phyloP scores from a whole-genome alignment of 2,888 invertebrate species.

The Drosophila stalkeri region DNA sequence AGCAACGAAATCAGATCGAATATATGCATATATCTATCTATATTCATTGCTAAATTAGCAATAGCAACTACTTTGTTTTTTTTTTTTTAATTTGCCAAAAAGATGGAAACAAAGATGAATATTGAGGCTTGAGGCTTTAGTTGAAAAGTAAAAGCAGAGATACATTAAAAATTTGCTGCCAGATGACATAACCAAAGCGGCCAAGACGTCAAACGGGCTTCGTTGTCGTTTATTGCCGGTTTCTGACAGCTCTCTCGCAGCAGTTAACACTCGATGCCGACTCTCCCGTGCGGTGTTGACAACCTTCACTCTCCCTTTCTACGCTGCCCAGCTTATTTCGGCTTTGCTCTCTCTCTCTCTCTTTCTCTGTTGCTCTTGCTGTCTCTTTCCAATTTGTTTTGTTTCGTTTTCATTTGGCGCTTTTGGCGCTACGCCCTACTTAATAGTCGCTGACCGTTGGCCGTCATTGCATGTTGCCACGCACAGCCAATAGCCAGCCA shows the following conservation, averaged over 20 bases:
- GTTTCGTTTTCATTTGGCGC: conserved; percentile 38
- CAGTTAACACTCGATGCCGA: conserved; percentile 24
- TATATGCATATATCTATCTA: background rate
- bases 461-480: conserved; percentile 52
- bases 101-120: background rate
- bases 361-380: conserved; percentile 1
- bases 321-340: conserved; percentile 11
- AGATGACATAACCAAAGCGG: conserved; percentile 45
- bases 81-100: background rate
- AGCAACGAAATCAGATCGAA: background rate
- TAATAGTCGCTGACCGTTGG: conserved; percentile 47
- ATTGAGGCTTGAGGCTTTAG: background rate
- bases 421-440: conserved; percentile 65
- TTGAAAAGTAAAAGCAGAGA: conserved; percentile 42
- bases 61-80: background rate
- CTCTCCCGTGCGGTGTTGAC: conserved; percentile 24
- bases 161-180: conserved; percentile 42
- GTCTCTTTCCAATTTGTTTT: conserved; percentile 5
- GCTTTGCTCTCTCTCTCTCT: background rate
- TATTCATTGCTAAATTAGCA: conserved; percentile 1
- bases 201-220: conserved; percentile 19
- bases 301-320: conserved; percentile 55
- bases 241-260: conserved; percentile 40
- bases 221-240: conserved; percentile 43
- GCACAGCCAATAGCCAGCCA: conserved; percentile 30